These are phyloP conservation scores for Lipotes vexillifer DNA, from an alignment of 2,113 vertebrate species.

Conservation along the genomic window DNA sequence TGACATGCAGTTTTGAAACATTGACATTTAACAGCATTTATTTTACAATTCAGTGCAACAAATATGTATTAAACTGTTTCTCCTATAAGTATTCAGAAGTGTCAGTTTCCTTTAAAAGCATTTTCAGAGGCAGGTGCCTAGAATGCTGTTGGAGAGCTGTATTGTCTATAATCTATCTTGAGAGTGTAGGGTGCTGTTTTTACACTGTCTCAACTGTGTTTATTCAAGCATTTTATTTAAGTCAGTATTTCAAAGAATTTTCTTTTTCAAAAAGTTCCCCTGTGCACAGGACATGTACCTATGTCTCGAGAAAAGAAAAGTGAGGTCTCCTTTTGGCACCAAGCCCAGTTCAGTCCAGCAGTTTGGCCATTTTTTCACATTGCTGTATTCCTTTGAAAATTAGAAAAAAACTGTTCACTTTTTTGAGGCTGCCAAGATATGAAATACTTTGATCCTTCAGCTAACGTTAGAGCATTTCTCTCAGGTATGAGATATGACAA, in stretches of 20 bases:
- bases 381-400: conserved; percentile 76
- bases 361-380: conserved; percentile 72
- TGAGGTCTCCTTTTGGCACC: conserved; percentile 69
- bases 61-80: neutral
- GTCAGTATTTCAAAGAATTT: conserved; percentile 74
- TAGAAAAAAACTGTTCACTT: conserved; percentile 66
- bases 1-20: neutral
- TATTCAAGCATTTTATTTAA: conserved; percentile 77
- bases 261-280: conserved; percentile 75
- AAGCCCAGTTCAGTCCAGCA: conserved; percentile 72
- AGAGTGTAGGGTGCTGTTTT: conserved; percentile 63
- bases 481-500: conserved; percentile 79
- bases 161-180: conserved; percentile 66
- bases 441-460: conserved; percentile 80
- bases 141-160: conserved; percentile 69
- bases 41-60: neutral
- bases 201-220: conserved; percentile 71
- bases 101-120: conserved; percentile 56
- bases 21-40: neutral
- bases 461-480: conserved; percentile 74
- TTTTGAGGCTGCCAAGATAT: conserved; percentile 66
- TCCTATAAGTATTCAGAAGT: neutral
- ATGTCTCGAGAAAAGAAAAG: conserved; percentile 14
- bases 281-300: conserved; percentile 74
- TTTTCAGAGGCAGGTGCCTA: conserved; percentile 68